Conservation (phyloP, 1,140 invertebrate species). For the Formica selysi region DNA sequence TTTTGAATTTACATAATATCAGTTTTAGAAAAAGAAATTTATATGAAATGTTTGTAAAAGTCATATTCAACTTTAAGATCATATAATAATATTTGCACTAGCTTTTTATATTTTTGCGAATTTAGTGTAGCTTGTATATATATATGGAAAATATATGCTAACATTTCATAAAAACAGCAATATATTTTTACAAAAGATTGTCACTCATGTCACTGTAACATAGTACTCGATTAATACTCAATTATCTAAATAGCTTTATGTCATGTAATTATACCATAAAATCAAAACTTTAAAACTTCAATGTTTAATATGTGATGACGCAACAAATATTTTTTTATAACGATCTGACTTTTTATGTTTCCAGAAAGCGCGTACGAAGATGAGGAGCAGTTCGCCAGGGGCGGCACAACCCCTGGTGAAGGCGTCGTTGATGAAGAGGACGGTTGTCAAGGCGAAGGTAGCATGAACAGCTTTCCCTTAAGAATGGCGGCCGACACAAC, state of each 20-base stretch:
- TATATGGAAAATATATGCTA: background rate
- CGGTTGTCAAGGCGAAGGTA: constrained; percentile 50
- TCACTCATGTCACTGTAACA: background rate
- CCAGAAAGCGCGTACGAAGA: constrained; percentile 84
- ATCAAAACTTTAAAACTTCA: background rate
- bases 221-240: background rate
- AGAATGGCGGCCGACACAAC: constrained; percentile 76
- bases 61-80: background rate
- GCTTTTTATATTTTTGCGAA: background rate
- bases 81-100: background rate
- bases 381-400: constrained; percentile 82
- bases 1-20: background rate
- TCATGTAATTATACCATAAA: background rate
- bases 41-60: background rate
- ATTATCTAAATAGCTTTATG: background rate
- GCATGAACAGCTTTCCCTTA: constrained; percentile 66
- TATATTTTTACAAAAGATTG: background rate
- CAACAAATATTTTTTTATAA: background rate
- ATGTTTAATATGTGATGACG: background rate
- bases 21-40: too few relatives aligned
- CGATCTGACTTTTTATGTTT: constrained; percentile 64
- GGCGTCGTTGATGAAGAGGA: constrained; percentile 82
- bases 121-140: background rate
- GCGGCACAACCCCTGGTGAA: constrained; percentile 77
- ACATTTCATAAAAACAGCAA: background rate